Base-by-base conservation (phyloP, 2,888 invertebrate genomes). In the Sphecodes monilicornis region DNA sequence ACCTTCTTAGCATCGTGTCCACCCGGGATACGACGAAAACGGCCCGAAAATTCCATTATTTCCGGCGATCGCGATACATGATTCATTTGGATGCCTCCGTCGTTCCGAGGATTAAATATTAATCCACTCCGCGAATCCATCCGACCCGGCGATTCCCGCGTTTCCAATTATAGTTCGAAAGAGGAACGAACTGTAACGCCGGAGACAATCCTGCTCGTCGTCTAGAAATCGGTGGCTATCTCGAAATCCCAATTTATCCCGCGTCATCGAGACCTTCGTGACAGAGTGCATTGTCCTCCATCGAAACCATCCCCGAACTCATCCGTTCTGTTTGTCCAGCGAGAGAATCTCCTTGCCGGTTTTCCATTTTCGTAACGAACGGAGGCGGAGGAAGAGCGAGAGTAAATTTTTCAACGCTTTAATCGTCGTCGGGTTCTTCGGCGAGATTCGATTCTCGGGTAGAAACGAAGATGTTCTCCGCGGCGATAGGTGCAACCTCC, bases 191-290 rank as follows among this genome's bases (percentile, higher is more conserved):
- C 78, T 72, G 71, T 68, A 76, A 64, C 32, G 73, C 76, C 26
- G 79, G 66, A 85, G 76, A 76, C 70, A 57, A 66, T 85, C 68
- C 70, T 29, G 26, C 10, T 41, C 18, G 22, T 22, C 71, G 39
- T 72, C 70, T 39, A 72, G 82, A 85, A 86, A 87, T 89, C 85
- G 54, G 82, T 80, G 84, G 76, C 84, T 72, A 82, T 74, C 74
- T 54, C 76, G 46, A 87, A 80, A 88, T 88, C 87, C 77, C 77
- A 70, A 88, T 86, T 86, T 86, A 88, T 83, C 84, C 68, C 26
- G 50, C 29, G 29, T 68, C 72, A n/a, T 43, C 50, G 32, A 70
- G 76, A 78, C 66, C 64, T 78, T 86, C 82, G 74, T 64, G 64
- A 72, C 18, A 18, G 74, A 82, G 77, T 79, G 86, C 86, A 86